Percentiles rank a stretch among this genome's conserved stretches.
Conservation (phyloP, 2,797 vertebrate species). For the Vespertilio murinus region DNA sequence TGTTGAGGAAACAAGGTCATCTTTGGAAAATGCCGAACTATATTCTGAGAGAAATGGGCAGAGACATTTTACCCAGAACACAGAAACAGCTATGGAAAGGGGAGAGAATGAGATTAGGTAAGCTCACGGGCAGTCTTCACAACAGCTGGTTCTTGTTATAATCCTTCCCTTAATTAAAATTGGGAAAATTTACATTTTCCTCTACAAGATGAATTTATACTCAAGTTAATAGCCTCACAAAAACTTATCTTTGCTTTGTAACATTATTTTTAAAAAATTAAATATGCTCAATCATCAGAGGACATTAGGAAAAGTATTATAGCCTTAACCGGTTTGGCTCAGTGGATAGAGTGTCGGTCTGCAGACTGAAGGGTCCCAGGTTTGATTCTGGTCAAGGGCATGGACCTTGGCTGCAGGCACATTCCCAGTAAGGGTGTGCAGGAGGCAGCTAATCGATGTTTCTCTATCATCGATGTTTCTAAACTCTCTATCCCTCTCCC, state of each 20-base stretch:
- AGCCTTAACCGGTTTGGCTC: background rate
- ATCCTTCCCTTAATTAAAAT: conserved; percentile 53
- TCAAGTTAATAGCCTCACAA: conserved; percentile 12
- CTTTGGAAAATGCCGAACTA: conserved; percentile 18
- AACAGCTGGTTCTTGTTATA: conserved; percentile 71
- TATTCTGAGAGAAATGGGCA: conserved; percentile 43
- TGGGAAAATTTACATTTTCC: background rate
- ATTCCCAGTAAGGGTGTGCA: too few species aligned
- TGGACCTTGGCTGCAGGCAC: too few species aligned
- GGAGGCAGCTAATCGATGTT: too few species aligned
- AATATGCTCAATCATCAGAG: background rate
- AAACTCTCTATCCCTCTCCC: too few species aligned
- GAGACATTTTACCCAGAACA: conserved; percentile 28
- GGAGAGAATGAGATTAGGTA: background rate
- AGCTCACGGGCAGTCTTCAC: conserved; percentile 34
- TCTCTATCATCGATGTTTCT: too few species aligned
- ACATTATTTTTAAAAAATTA: background rate
- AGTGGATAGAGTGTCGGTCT: too few species aligned
- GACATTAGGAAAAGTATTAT: conserved; percentile 28
- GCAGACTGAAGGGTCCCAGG: too few species aligned
- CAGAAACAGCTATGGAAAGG: background rate
- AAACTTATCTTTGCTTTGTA: conserved; percentile 34
- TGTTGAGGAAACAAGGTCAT: conserved; percentile 12
- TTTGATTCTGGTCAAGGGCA: too few species aligned
- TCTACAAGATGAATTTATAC: conserved; percentile 37